Conservation (phyloP, 2,113 vertebrate species). For the Mesembrinibis cayennensis region DNA sequence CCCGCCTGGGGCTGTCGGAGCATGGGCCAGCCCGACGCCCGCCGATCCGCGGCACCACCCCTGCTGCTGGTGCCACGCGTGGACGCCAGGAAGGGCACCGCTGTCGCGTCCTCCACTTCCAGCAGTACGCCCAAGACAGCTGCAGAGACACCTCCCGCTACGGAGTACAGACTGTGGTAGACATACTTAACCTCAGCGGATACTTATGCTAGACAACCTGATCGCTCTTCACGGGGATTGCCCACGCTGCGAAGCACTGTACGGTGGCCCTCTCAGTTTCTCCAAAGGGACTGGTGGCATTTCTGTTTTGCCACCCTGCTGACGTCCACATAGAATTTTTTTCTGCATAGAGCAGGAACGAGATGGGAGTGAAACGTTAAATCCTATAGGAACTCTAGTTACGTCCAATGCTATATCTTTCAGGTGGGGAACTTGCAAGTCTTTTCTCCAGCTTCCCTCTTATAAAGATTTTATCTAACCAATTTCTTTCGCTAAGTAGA, state of each 20-base stretch:
- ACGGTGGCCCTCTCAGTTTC: not conserved
- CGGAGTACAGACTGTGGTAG: accelerated
- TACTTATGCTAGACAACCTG: accelerated
- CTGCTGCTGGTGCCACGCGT: not conserved
- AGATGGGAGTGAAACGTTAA: not conserved
- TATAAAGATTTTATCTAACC: not conserved
- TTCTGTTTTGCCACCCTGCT: not conserved
- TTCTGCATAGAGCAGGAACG: not conserved
- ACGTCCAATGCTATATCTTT: not conserved
- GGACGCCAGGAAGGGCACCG: not conserved
- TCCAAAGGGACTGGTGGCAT: not conserved
- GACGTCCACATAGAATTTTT: not conserved
- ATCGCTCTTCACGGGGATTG: not conserved
- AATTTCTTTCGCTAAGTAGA: not conserved
- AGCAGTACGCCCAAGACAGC: not conserved
- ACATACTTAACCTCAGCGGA: accelerated
- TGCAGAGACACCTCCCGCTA: not conserved
- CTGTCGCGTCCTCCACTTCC: accelerated
- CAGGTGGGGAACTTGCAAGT: not conserved
- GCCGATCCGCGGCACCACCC: not conserved
- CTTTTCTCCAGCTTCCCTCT: not conserved
- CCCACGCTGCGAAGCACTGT: accelerated
- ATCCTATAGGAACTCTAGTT: not conserved
- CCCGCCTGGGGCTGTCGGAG: not conserved
- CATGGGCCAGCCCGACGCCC: not conserved